phyloP scores from a whole-genome alignment of 2,888 invertebrate genomes.

The Notodonta ziczac region DNA sequence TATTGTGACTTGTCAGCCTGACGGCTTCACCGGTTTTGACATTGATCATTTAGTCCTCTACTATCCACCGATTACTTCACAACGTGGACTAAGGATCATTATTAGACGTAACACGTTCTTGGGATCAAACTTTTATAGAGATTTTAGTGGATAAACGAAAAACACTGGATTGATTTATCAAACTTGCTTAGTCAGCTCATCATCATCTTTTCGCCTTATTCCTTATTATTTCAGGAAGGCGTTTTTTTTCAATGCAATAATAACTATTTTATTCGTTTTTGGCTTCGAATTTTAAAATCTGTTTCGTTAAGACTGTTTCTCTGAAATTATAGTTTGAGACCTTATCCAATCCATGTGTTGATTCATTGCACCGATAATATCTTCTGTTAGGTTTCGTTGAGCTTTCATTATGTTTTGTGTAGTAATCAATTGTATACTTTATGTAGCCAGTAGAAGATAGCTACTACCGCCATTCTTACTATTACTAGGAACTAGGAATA shows the following conservation, averaged over 20 bases:
- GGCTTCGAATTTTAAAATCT: constrained; percentile 25
- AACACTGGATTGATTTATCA: constrained; percentile 48
- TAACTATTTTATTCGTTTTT: constrained; percentile 10
- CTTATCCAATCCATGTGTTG: constrained; percentile 46
- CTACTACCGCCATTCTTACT: too few species aligned
- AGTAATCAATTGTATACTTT: constrained; percentile 21
- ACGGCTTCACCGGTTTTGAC: constrained; percentile 38
- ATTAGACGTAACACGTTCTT: constrained; percentile 63
- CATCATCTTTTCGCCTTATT: not conserved
- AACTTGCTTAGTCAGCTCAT: constrained; percentile 23
- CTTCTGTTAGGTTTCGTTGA: constrained; percentile 56
- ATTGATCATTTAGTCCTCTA: constrained; percentile 49
- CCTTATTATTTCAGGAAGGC: too few species aligned
- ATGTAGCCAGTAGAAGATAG: too few species aligned
- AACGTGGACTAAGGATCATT: constrained; percentile 45
- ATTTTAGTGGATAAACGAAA: constrained; percentile 38
- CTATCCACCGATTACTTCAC: constrained; percentile 47
- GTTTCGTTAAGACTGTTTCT: constrained; percentile 66
- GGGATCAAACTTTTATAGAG: constrained; percentile 75
- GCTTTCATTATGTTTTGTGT: constrained; percentile 60
- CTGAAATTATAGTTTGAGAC: constrained; percentile 49
- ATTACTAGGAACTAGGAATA: too few species aligned
- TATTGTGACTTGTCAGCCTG: constrained; percentile 49
- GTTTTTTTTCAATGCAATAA: not conserved
- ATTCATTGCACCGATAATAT: constrained; percentile 43